phyloP scores from a whole-genome alignment of 2,888 invertebrate genomes.

The Artemia sinica region DNA sequence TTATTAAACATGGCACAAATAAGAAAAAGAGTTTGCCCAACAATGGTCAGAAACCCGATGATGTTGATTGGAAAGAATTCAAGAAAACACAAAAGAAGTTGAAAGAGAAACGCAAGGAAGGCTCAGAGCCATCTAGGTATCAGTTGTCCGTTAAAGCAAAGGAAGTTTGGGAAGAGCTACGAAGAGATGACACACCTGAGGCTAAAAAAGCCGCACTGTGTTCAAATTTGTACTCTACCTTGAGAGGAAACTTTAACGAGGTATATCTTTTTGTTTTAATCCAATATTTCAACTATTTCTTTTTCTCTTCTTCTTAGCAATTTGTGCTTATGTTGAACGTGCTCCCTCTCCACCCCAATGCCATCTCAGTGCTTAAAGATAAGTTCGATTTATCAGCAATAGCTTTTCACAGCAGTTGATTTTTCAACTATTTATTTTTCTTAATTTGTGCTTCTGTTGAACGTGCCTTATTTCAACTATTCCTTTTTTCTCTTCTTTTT shows the following conservation, averaged over 20 bases:
- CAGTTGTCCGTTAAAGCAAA: slow-evolving; percentile 23
- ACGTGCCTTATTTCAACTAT: no score
- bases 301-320: no score
- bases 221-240: slow-evolving; percentile 29
- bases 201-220: slow-evolving; percentile 24
- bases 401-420: no score
- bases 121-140: slow-evolving; percentile 18
- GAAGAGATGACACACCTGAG: slow-evolving; percentile 25
- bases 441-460: no score
- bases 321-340: no score
- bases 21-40: no score
- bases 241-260: slow-evolving; percentile 33
- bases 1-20: no score
- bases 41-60: slow-evolving; percentile 15
- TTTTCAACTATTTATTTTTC: no score
- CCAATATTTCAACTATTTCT: not conserved
- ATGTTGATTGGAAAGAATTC: slow-evolving; percentile 17
- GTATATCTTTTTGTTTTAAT: slow-evolving; percentile 24
- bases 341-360: no score
- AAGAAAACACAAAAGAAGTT: slow-evolving; percentile 18
- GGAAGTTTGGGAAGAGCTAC: slow-evolving; percentile 25
- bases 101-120: slow-evolving; percentile 18
- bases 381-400: no score
- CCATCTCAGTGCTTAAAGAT: no score
- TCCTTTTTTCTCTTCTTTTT: no score